A percentile compares a stretch with the other conserved stretches of the same genome.
phyloP scores from a whole-genome alignment of 2,888 invertebrate genomes.

The Trissolcus brochymenae region DNA sequence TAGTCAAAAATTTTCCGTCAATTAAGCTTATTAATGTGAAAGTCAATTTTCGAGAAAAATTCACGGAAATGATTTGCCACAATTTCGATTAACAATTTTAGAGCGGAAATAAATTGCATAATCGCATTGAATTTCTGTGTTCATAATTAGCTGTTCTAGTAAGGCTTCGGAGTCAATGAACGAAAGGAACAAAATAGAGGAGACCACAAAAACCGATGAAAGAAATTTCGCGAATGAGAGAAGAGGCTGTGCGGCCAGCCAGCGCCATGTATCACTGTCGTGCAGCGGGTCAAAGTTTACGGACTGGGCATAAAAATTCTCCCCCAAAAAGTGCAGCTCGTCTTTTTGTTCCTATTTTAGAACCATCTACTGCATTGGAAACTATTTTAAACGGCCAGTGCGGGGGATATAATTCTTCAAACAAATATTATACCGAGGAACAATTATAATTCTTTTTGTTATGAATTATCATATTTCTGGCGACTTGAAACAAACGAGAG shows the following conservation, averaged over 20 bases:
- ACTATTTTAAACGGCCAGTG: conserved; percentile 33
- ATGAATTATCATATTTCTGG: conserved; percentile 9
- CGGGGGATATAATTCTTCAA: conserved; percentile 6
- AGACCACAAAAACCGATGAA: conserved; percentile 7
- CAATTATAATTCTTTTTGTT: conserved; percentile 12
- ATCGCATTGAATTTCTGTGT: too few species aligned
- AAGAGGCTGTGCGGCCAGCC: conserved; percentile 57
- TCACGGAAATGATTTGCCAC: too few species aligned
- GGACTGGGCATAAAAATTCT: conserved; percentile 66
- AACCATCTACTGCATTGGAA: conserved; percentile 25
- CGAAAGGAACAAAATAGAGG: conserved; percentile 21
- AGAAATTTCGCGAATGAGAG: conserved; percentile 47
- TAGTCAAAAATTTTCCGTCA: too few species aligned
- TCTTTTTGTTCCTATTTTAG: conserved; percentile 34
- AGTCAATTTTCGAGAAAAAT: too few species aligned
- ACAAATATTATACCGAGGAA: neutral
- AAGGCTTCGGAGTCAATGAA: conserved; percentile 21
- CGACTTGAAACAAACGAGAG: conserved; percentile 2
- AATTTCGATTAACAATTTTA: conserved; percentile 1
- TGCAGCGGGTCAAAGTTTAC: conserved; percentile 68
- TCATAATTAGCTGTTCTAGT: conserved; percentile 1
- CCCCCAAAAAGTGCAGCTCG: conserved; percentile 19
- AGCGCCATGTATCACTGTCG: conserved; percentile 70
- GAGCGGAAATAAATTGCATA: neutral
- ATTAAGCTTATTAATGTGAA: too few species aligned